These are phyloP conservation scores for Hylyphantes graminicola DNA, from an alignment of 1,140 invertebrate species.

Conservation along the genomic window DNA sequence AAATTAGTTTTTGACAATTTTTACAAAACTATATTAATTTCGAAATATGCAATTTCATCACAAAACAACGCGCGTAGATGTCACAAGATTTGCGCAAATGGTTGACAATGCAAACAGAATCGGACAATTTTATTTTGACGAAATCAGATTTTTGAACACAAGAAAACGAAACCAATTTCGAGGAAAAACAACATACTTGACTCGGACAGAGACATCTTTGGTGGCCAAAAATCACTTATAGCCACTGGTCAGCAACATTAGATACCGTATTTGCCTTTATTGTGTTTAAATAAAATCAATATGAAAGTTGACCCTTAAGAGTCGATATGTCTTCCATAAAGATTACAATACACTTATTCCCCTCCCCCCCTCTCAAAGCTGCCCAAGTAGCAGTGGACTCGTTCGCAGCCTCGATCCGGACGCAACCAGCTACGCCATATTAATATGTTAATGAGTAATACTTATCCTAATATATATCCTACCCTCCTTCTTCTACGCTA, in stretches of 20 bases:
- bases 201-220: background rate
- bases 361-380: conserved; percentile 40
- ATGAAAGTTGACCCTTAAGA: conserved; percentile 58
- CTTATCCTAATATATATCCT: conserved; percentile 61
- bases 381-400: conserved; percentile 51
- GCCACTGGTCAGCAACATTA: background rate
- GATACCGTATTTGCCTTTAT: conserved; percentile 23
- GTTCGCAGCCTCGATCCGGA: conserved; percentile 59
- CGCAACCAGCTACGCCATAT: conserved; percentile 59
- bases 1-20: no score
- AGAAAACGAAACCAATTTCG: background rate
- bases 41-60: no score
- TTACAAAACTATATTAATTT: no score
- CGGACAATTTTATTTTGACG: conserved; percentile 14
- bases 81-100: conserved; percentile 30
- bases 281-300: conserved; percentile 55
- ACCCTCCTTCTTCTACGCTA: conserved; percentile 49
- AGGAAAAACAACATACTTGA: conserved; percentile 14
- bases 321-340: conserved; percentile 58
- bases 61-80: conserved; percentile 11
- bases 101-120: conserved; percentile 24
- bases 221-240: background rate
- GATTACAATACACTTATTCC: conserved; percentile 60
- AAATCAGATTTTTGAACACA: background rate
- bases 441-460: conserved; percentile 62